Evolutionary conservation across 2,888 invertebrate genomes (phyloP).

Genomic region (Epiblema foenella): DNA sequence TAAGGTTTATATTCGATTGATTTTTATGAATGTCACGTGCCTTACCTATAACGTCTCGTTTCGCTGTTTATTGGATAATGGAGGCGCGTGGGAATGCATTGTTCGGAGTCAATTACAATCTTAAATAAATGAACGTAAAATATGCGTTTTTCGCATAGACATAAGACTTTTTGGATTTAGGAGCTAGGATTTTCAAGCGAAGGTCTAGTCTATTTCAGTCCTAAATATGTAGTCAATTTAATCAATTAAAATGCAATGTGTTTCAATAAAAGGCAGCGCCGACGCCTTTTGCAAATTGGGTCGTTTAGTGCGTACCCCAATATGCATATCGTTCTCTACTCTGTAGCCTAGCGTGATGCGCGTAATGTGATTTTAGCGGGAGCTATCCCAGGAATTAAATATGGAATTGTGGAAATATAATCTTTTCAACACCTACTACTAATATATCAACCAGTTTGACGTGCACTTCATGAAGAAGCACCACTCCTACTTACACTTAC

Average conservation of each 20-base stretch:
- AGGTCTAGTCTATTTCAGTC: conserved; percentile 11
- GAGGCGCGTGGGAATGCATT: conserved; percentile 42
- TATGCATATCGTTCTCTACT: not conserved
- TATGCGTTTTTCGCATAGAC: not conserved
- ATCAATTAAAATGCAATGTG: conserved; percentile 6
- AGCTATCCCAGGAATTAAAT: not conserved
- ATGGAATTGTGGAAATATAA: not conserved
- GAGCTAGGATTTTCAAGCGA: not conserved
- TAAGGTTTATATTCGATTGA: not conserved
- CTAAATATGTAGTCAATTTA: not conserved
- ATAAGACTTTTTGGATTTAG: not conserved
- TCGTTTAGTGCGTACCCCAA: not conserved
- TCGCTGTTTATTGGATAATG: conserved; percentile 39
- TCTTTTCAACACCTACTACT: not conserved
- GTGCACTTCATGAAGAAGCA: too few relatives aligned
- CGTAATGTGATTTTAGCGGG: not conserved
- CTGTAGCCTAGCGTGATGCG: not conserved
- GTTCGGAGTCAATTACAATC: conserved; percentile 14
- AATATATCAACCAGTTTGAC: too few relatives aligned
- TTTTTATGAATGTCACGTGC: conserved; percentile 9
- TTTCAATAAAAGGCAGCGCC: not conserved
- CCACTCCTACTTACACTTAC: too few relatives aligned
- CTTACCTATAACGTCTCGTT: conserved; percentile 25
- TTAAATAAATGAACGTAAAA: not conserved
- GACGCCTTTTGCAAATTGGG: not conserved